These are phyloP conservation scores for Drosophila infuscata DNA, from an alignment of 2,888 invertebrate genomes.

Conservation along the genomic window DNA sequence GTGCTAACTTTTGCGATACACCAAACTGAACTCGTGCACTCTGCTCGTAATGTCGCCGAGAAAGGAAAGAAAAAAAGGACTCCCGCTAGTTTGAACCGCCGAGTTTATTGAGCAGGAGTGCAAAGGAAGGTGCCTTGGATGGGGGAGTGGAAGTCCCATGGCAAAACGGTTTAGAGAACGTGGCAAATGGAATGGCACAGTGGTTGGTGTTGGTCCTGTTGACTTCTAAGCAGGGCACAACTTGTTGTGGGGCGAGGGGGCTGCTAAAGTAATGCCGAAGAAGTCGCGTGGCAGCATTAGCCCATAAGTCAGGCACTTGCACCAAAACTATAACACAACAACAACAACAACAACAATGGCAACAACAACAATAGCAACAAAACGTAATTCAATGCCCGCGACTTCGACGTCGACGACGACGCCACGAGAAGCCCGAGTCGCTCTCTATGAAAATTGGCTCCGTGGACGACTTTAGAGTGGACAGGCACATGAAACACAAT, in stretches of 20 bases:
- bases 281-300: constrained; percentile 73
- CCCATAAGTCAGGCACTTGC: constrained; percentile 78
- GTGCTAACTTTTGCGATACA: constrained; percentile 47
- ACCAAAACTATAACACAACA: constrained; percentile 48
- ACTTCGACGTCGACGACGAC: constrained; percentile 24
- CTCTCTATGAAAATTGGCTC: constrained; percentile 75
- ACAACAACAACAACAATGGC: constrained; percentile 44
- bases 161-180: constrained; percentile 63
- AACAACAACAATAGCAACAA: constrained; percentile 40
- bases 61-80: constrained; percentile 19
- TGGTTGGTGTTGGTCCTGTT: constrained; percentile 28
- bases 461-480: constrained; percentile 77
- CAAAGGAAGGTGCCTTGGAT: not conserved
- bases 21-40: constrained; percentile 39
- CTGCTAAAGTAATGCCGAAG: constrained; percentile 23
- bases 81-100: constrained; percentile 29
- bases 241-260: constrained; percentile 22
- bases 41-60: constrained; percentile 45
- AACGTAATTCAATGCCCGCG: constrained; percentile 74
- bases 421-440: constrained; percentile 49
- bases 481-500: constrained; percentile 79
- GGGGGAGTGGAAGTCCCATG: constrained; percentile 14
- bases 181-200: constrained; percentile 35
- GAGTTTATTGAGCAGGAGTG: constrained; percentile 9
- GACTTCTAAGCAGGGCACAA: constrained; percentile 48